Percentiles rank a stretch among this genome's conserved stretches.
phyloP scores from a whole-genome alignment of 1,140 invertebrate genomes.

The Diprion similis region DNA sequence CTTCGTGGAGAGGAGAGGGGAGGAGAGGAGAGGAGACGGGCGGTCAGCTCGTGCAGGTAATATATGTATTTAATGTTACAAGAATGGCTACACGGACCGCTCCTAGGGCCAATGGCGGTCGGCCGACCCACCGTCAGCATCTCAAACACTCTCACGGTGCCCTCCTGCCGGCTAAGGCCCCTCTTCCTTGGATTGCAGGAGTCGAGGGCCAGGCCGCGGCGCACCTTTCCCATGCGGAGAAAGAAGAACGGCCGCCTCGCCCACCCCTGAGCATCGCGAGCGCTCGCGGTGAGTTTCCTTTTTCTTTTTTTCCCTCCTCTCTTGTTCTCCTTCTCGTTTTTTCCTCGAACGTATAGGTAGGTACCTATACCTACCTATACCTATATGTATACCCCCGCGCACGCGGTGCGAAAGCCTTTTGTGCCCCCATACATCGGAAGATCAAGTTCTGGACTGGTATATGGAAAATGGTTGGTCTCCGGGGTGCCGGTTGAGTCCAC shows the following conservation, averaged over 20 bases:
- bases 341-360: too few species aligned
- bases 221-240: constrained; percentile 10
- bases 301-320: not conserved
- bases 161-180: not conserved
- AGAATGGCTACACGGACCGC: constrained; percentile 1
- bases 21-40: too few species aligned
- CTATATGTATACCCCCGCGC: not conserved
- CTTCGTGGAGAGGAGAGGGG: too few species aligned
- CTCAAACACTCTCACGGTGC: not conserved
- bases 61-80: constrained; percentile 8
- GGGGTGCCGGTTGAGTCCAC: too few species aligned
- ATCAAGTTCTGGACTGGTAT: too few species aligned
- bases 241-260: constrained; percentile 11
- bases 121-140: not conserved
- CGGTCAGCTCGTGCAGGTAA: not conserved
- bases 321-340: too few species aligned
- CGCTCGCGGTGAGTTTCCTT: not conserved
- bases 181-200: not conserved
- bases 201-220: not conserved
- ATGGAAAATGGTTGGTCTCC: too few species aligned
- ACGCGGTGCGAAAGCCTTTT: constrained; percentile 1
- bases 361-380: too few species aligned
- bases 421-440: not conserved
- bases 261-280: constrained; percentile 12
- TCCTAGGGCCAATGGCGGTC: not conserved